These are phyloP conservation scores for Cichladusa arquata DNA, from an alignment of 2,113 vertebrate species.

Conservation along the genomic window DNA sequence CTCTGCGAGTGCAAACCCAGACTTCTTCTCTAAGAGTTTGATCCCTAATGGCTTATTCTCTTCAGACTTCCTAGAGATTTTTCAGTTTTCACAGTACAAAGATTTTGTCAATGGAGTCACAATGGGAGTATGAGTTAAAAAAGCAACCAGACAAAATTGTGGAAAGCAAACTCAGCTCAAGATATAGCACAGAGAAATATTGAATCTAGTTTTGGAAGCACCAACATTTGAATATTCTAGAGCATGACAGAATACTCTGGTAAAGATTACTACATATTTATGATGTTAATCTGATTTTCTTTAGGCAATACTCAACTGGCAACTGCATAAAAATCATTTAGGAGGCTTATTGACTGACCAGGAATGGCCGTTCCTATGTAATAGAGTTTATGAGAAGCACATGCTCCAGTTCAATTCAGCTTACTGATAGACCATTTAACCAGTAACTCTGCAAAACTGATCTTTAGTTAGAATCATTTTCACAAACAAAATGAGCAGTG, in stretches of 20 bases:
- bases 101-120: fast-evolving
- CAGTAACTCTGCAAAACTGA: neutral
- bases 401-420: neutral
- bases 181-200: neutral
- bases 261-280: neutral
- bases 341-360: neutral
- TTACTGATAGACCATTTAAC: neutral
- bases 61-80: neutral
- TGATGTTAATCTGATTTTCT: neutral
- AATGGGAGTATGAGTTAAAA: neutral
- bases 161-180: neutral
- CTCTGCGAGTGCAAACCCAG: neutral
- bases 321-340: neutral
- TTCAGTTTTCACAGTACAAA: neutral
- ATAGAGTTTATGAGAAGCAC: neutral
- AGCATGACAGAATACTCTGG: neutral
- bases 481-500: neutral
- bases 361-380: neutral
- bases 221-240: neutral
- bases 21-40: neutral
- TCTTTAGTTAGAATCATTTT: neutral
- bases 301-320: neutral
- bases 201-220: neutral
- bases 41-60: neutral
- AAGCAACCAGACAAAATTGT: neutral